phyloP scores from a whole-genome alignment of 2,888 invertebrate species.

The Phyto melanocephala region DNA sequence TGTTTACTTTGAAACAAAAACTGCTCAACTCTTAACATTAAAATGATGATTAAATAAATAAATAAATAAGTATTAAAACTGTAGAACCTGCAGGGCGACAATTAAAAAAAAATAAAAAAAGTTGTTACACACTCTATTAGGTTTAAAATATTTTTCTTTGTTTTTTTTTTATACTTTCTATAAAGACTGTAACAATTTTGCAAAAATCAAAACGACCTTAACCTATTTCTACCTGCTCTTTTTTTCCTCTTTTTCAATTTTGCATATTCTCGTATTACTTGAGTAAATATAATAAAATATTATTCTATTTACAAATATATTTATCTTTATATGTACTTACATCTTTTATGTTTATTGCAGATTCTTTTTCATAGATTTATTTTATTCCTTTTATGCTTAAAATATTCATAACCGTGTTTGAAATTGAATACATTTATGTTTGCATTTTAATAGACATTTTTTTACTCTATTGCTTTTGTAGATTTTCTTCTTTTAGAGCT shows the following conservation, averaged over 20 bases:
- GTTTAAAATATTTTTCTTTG: no score
- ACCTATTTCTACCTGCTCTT: not conserved
- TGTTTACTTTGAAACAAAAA: no score
- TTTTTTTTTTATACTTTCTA: no score
- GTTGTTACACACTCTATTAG: no score
- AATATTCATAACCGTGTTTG: constrained; percentile 15
- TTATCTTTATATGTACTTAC: not conserved
- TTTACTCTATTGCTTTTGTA: not conserved
- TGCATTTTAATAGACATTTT: not conserved
- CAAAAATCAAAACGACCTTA: no score
- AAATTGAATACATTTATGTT: constrained; percentile 16
- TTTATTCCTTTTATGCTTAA: not conserved
- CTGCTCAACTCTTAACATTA: no score
- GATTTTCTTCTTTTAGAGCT: not conserved
- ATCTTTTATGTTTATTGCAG: not conserved
- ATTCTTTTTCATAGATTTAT: not conserved
- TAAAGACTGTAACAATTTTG: no score
- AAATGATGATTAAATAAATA: no score
- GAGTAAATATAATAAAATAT: not conserved
- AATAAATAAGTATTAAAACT: no score
- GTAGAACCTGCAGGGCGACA: no score
- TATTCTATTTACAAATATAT: not conserved
- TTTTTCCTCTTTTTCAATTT: not conserved
- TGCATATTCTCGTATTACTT: not conserved
- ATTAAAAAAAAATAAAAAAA: no score